These are phyloP conservation scores for Drosophila nigrodunni DNA, from an alignment of 1,140 invertebrate species.

Conservation along the genomic window DNA sequence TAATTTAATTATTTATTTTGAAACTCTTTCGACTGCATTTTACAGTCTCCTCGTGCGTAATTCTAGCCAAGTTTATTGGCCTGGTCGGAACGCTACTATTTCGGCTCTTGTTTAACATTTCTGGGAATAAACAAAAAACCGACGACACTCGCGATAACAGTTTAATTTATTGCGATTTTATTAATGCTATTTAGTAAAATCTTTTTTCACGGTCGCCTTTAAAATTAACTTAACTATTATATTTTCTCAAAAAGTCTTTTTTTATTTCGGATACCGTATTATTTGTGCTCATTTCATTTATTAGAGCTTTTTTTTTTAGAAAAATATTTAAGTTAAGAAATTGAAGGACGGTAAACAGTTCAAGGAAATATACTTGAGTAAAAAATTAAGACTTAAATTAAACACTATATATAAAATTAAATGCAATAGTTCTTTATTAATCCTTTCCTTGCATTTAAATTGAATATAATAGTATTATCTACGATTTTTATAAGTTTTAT, in stretches of 20 bases:
- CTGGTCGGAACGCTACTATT: background rate
- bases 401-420: too few species aligned
- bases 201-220: constrained; percentile 25
- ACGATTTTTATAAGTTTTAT: too few species aligned
- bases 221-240: background rate
- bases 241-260: constrained; percentile 23
- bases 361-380: background rate
- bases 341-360: constrained; percentile 1
- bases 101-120: constrained; percentile 7
- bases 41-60: background rate
- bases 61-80: constrained; percentile 32
- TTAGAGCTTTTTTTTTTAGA: background rate
- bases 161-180: constrained; percentile 27
- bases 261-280: background rate
- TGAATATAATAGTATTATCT: too few species aligned
- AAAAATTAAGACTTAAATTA: too few species aligned
- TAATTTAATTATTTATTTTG: constrained; percentile 60
- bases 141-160: constrained; percentile 23
- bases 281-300: constrained; percentile 10
- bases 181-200: constrained; percentile 17
- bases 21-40: background rate
- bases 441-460: too few species aligned
- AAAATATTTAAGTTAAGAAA: background rate
- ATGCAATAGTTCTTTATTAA: too few species aligned
- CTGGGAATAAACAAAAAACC: constrained; percentile 8